Evolutionary conservation across 30 jellyfish, hydroid and myxozoan species (phyloP), one percentile per base, ranked within the genome.

Genomic region (Turritopsis rubra): DNA sequence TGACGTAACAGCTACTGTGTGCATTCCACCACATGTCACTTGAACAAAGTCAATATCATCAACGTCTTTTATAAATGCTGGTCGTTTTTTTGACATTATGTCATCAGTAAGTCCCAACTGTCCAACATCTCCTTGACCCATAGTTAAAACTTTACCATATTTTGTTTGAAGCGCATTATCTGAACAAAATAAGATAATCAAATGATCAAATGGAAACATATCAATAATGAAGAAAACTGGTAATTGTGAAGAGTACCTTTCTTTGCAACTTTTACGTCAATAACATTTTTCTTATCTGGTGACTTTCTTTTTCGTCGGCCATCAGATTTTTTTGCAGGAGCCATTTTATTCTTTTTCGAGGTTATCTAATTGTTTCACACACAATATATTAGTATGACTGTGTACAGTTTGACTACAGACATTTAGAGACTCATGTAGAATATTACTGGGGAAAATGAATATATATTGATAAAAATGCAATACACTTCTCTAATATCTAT

Each of bases 21-120:
- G 99, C 99, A 95, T 95, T n/a, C 99, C 99, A 26, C 99, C 99
- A 88, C 96, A 95, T 18, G 80, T 88, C 17, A 91, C 94, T 78
- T 95, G 99, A 13, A 84, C 87, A 60, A 95, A 73, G 21, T 87
- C 86, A 18, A 52, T 70, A 29, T 88, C 96, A 21, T 88, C 95
- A 20, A 90, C 85, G 26, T 72, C 86, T 79, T 88, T 66, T 18
- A 95, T 91, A 52, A 83, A 31, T 31, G 98, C 91, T 25, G 99
- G 99, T 74, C 95, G 83, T 54, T 90, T 95, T 73, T 94, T 85
- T 86, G 90, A 98, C 83, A 88, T 24, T 25, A 87, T 52, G 21
- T 95, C 97, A 8, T 95, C 99, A 18, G 97, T 96, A 24, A 95
- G 71, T 25, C 99, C 99, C 54, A 95, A 95, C 90, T 95, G 99